These are phyloP conservation scores for Rosalia funebris DNA, from an alignment of 2,888 invertebrate species.

Conservation along the genomic window DNA sequence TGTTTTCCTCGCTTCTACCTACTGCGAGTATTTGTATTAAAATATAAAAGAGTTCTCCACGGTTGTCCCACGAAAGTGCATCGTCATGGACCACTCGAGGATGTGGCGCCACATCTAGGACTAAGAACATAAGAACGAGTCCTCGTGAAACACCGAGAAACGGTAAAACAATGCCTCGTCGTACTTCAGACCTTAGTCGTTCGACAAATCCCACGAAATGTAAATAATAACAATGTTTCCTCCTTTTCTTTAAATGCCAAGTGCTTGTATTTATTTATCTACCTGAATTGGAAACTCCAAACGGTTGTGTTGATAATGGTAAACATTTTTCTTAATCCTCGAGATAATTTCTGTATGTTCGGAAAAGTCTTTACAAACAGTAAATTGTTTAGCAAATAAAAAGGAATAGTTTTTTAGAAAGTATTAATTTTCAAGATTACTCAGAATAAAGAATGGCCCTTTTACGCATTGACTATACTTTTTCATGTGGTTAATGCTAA, in stretches of 20 bases:
- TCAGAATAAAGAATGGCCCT: too few species aligned
- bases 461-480: too few species aligned
- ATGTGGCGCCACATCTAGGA: constrained; percentile 43
- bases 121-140: constrained; percentile 31
- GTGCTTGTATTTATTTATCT: constrained; percentile 16
- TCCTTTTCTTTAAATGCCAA: constrained; percentile 17
- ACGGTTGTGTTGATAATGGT: constrained; percentile 5
- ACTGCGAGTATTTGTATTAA: constrained; percentile 21
- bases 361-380: too few species aligned
- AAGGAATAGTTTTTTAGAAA: too few species aligned
- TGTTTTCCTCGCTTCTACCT: constrained; percentile 14
- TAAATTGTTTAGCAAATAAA: too few species aligned
- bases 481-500: too few species aligned
- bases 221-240: constrained; percentile 26
- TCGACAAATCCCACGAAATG: constrained; percentile 27
- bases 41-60: constrained; percentile 24
- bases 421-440: too few species aligned
- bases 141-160: constrained; percentile 40
- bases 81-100: constrained; percentile 42
- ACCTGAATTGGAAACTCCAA: constrained; percentile 17
- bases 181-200: constrained; percentile 15
- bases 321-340: not conserved
- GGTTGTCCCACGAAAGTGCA: constrained; percentile 34
- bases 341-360: too few species aligned
- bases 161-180: constrained; percentile 32